phyloP scores from a whole-genome alignment of 2,113 vertebrate species.

The Strix uralensis region DNA sequence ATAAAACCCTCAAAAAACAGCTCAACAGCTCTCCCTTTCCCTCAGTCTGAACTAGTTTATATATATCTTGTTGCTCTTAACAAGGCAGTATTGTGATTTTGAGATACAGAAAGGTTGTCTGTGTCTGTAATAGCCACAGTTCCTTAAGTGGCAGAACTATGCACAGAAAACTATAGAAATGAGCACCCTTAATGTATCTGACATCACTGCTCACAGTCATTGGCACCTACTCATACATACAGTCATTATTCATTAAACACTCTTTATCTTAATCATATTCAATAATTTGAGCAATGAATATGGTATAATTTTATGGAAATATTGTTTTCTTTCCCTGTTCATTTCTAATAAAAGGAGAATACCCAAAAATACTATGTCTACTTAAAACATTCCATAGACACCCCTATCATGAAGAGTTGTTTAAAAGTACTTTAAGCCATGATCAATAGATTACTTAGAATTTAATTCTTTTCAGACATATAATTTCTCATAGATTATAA shows the following conservation, averaged over 20 bases:
- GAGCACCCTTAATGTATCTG: not conserved
- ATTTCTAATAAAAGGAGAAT: not conserved
- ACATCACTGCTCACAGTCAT: not conserved
- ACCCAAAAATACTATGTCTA: not conserved
- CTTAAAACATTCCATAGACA: not conserved
- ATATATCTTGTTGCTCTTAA: not conserved
- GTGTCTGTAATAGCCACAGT: not conserved
- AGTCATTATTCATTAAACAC: not conserved
- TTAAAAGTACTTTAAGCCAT: not conserved
- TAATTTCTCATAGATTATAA: not conserved
- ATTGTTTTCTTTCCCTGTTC: not conserved
- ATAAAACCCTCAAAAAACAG: not conserved
- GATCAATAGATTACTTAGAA: not conserved
- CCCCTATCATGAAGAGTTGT: rapidly evolving
- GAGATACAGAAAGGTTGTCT: not conserved
- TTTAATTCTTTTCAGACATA: not conserved
- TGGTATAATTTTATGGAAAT: not conserved
- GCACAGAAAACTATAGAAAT: not conserved
- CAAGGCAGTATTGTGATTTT: not conserved
- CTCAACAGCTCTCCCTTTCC: not conserved
- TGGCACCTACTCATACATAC: not conserved
- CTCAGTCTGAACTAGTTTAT: not conserved
- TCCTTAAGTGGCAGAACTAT: not conserved
- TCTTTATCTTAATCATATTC: not conserved
- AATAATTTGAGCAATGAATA: not conserved